Evolutionary conservation across 35 echinoderm and acorn worm genomes (phyloP).

Genomic region (Anneissia japonica): DNA sequence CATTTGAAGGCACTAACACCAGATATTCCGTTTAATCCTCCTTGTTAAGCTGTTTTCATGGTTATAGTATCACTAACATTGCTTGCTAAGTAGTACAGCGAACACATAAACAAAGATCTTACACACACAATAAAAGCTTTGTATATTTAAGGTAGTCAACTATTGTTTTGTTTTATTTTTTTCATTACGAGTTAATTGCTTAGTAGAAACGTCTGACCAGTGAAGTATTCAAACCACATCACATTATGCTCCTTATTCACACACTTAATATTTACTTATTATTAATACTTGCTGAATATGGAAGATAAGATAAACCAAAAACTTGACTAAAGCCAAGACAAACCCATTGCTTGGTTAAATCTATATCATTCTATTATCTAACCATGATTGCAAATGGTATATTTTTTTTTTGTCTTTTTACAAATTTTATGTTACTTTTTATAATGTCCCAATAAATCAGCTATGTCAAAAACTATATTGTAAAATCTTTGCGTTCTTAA

Average conservation of each 20-base stretch:
- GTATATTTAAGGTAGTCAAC: neutral
- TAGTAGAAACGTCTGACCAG: neutral
- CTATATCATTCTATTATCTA: neutral
- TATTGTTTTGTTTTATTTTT: neutral
- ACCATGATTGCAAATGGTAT: neutral
- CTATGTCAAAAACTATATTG: neutral
- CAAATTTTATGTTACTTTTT: neutral
- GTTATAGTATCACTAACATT: neutral
- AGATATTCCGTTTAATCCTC: neutral
- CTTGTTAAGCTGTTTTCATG: neutral
- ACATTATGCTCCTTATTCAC: neutral
- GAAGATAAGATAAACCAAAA: neutral
- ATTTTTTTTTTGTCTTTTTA: neutral
- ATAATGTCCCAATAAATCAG: slow-evolving; percentile 1
- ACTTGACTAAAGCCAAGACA: neutral
- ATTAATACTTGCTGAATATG: neutral
- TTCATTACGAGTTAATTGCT: neutral
- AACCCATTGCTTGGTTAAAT: neutral
- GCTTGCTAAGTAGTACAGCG: slow-evolving; percentile 1
- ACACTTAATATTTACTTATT: slow-evolving; percentile 1
- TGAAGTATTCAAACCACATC: neutral
- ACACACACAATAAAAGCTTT: slow-evolving; percentile 1
- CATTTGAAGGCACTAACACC: neutral
- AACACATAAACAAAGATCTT: neutral
- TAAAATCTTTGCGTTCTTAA: neutral